These are phyloP conservation scores for Oscheius sp. DNA, from an alignment of 2,888 invertebrate species.

Conservation along the genomic window DNA sequence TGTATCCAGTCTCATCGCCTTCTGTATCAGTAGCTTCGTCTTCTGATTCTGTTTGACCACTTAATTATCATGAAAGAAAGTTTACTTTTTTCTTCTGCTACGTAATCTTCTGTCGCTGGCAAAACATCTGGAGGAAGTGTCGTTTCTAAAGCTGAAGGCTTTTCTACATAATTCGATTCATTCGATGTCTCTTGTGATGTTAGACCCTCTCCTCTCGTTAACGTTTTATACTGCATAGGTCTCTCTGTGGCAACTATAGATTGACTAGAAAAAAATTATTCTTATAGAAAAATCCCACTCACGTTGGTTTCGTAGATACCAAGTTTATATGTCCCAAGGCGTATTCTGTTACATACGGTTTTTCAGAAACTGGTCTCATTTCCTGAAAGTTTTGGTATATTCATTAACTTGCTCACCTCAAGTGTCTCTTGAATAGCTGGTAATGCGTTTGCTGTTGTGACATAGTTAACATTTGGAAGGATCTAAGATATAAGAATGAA, in stretches of 20 bases:
- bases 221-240: slow-evolving; percentile 5
- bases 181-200: neutral
- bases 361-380: neutral
- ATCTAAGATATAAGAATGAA: neutral
- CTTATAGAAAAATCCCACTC: neutral
- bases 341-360: slow-evolving; percentile 2
- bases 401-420: too few species aligned
- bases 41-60: neutral
- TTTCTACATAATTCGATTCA: neutral
- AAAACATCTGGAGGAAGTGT: neutral
- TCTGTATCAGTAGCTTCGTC: neutral
- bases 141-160: neutral
- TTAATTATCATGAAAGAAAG: too few species aligned
- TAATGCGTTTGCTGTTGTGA: neutral
- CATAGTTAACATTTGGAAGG: slow-evolving; percentile 14
- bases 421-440: neutral
- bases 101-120: slow-evolving; percentile 4
- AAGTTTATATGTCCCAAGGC: neutral
- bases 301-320: neutral
- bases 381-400: neutral
- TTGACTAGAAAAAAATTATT: neutral
- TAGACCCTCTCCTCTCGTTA: slow-evolving; percentile 15
- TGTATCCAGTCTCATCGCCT: neutral
- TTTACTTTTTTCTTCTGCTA: neutral
- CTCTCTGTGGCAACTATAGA: neutral